Conservation (phyloP, 2,113 vertebrate species). For the Benitochromis conjunctus region DNA sequence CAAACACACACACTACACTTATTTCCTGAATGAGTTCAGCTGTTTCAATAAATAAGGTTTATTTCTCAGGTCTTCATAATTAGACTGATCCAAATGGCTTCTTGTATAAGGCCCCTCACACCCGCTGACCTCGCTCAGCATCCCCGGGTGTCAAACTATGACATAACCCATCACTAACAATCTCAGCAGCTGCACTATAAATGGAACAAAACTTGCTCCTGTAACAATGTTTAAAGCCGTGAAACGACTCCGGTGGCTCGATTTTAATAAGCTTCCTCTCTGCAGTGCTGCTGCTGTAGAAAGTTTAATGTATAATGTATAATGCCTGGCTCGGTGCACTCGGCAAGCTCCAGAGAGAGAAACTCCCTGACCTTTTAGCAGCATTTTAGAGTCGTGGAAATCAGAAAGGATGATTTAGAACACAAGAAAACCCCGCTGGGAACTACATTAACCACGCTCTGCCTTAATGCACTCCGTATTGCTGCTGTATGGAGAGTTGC, state of each 20-base stretch:
- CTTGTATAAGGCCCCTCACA: neutral
- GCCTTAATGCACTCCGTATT: neutral
- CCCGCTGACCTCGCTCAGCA: neutral
- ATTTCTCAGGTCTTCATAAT: neutral
- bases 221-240: neutral
- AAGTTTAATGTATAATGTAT: slow-evolving; percentile 34
- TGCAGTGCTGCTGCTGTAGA: neutral
- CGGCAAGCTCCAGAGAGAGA: neutral
- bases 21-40: neutral
- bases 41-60: neutral
- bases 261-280: slow-evolving; percentile 3
- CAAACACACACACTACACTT: neutral
- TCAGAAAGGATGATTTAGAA: slow-evolving; percentile 15
- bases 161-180: slow-evolving; percentile 29
- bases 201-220: slow-evolving; percentile 13
- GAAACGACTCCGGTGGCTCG: neutral
- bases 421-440: neutral
- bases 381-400: slow-evolving; percentile 30
- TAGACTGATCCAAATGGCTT: neutral
- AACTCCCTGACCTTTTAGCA: slow-evolving; percentile 36
- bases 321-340: neutral
- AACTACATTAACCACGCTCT: neutral
- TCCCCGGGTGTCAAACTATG: neutral
- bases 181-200: slow-evolving; percentile 14
- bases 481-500: neutral